Evolutionary conservation across 2,113 vertebrate species (phyloP).

Genomic region (Agapornis roseicollis): DNA sequence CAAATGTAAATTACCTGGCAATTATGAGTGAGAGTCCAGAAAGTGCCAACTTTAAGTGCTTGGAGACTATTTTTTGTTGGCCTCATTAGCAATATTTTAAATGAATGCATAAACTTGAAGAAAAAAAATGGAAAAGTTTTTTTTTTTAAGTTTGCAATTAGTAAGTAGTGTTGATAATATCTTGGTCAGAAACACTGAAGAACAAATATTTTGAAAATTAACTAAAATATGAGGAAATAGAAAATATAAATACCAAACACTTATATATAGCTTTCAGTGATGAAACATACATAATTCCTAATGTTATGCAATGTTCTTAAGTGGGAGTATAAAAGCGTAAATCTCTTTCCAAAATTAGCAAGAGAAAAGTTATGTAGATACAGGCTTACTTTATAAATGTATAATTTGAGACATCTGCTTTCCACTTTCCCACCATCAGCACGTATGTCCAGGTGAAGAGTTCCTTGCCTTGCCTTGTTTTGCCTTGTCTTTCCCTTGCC

Average conservation of each 20-base stretch:
- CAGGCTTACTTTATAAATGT: fast-evolving
- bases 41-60: neutral
- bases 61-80: conserved; percentile 53
- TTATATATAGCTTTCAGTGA: neutral
- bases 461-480: neutral
- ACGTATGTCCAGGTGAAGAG: neutral
- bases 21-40: conserved; percentile 47
- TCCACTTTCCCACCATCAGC: neutral
- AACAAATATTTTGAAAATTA: neutral
- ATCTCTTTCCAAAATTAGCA: neutral
- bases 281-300: neutral
- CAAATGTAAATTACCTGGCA: conserved; percentile 67
- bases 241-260: neutral
- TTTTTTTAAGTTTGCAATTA: neutral
- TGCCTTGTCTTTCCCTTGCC: neutral
- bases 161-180: neutral
- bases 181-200: neutral
- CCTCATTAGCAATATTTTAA: conserved; percentile 39
- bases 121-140: neutral
- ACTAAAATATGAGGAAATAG: neutral
- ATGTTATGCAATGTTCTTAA: neutral
- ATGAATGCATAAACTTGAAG: conserved; percentile 17
- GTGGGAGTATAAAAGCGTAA: neutral
- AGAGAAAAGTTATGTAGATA: neutral
- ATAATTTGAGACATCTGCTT: neutral